These are phyloP conservation scores for Ips nitidus DNA, from an alignment of 1,140 invertebrate genomes.

Conservation along the genomic window DNA sequence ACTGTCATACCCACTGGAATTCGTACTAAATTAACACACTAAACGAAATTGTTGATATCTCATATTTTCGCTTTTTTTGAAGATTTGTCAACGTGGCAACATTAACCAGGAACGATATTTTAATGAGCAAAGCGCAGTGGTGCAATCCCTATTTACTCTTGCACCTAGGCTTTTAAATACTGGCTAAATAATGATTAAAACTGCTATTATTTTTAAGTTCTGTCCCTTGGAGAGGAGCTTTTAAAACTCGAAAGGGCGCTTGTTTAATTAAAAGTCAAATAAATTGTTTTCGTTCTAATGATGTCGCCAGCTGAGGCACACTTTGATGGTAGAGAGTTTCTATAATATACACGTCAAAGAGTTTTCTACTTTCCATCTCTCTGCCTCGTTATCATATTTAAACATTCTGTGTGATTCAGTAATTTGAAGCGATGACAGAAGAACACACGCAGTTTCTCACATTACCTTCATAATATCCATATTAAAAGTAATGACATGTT, in stretches of 20 bases:
- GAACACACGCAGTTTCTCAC: too few relatives aligned
- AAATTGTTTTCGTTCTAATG: constrained; percentile 34
- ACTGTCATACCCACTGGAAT: too few relatives aligned
- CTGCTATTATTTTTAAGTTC: constrained; percentile 36
- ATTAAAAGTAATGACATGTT: constrained; percentile 27
- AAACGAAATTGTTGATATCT: not conserved
- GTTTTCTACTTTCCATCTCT: too few relatives aligned
- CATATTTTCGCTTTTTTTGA: not conserved
- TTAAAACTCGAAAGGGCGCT: constrained; percentile 20
- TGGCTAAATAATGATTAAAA: constrained; percentile 34
- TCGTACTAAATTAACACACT: too few relatives aligned
- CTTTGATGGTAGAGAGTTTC: too few relatives aligned
- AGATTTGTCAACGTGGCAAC: constrained; percentile 11
- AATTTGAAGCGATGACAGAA: too few relatives aligned
- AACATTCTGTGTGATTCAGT: too few relatives aligned
- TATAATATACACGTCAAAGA: too few relatives aligned
- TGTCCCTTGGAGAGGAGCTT: constrained; percentile 23
- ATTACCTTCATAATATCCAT: not conserved
- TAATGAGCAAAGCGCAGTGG: constrained; percentile 50
- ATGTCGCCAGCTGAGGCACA: not conserved
- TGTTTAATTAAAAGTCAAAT: constrained; percentile 31
- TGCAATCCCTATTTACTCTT: constrained; percentile 39
- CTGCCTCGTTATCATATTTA: too few relatives aligned
- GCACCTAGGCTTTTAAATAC: constrained; percentile 22
- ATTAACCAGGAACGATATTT: constrained; percentile 45